phyloP scores from a whole-genome alignment of 2,888 invertebrate genomes.

The Schrankia costaestrigalis region DNA sequence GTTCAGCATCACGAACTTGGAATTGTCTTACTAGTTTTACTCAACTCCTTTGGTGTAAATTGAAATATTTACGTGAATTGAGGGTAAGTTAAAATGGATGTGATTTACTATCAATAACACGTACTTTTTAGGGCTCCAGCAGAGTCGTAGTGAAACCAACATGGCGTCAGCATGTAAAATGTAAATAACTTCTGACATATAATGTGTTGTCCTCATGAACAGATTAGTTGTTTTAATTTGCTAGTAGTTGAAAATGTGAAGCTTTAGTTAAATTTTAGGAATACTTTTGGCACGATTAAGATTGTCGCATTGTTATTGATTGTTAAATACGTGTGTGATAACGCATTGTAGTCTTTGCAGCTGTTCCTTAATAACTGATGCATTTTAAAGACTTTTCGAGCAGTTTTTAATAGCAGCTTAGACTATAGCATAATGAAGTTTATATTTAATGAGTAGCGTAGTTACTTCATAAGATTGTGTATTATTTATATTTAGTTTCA shows the following conservation, averaged over 20 bases:
- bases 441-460: no score
- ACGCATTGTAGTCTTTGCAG: no score
- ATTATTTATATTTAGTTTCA: no score
- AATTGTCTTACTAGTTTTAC: conserved; percentile 83
- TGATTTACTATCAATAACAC: conserved; percentile 33
- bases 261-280: conserved; percentile 4
- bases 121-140: conserved; percentile 63
- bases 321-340: conserved; percentile 14
- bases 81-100: conserved; percentile 66
- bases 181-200: conserved; percentile 74
- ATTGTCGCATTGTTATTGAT: conserved; percentile 16
- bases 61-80: conserved; percentile 75
- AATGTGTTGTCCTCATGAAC: conserved; percentile 34
- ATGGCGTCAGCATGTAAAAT: conserved; percentile 78
- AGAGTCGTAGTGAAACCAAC: conserved; percentile 65
- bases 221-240: conserved; percentile 19
- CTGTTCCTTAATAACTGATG: no score
- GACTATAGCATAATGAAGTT: no score
- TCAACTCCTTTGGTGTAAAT: conserved; percentile 82
- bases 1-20: conserved; percentile 86
- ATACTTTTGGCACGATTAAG: background rate
- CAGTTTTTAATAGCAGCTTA: no score
- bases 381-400: no score
- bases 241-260: no score
- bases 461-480: no score